phyloP scores from a whole-genome alignment of 2,797 vertebrate genomes.

The Thamnophis elegans region DNA sequence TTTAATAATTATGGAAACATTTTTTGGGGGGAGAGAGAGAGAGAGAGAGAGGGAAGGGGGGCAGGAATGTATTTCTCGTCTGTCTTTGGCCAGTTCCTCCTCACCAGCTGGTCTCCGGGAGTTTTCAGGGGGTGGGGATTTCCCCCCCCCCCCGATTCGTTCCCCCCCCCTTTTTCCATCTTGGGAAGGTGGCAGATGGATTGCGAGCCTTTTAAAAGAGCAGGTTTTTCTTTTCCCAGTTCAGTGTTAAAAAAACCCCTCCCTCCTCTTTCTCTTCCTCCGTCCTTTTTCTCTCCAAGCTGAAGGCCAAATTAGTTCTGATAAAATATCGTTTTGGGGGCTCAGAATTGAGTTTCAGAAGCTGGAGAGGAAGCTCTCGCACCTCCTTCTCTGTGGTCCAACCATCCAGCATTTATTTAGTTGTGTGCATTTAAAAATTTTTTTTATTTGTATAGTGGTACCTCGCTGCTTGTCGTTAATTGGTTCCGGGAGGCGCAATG shows the following conservation, averaged over 20 bases:
- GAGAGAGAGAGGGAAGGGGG: neutral
- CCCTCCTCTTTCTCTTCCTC: neutral
- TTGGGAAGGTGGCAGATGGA: constrained; percentile 87
- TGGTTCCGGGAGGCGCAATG: neutral
- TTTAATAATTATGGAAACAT: constrained; percentile 38
- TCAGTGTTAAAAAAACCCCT: neutral
- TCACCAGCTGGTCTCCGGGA: constrained; percentile 90
- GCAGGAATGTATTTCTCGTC: constrained; percentile 73
- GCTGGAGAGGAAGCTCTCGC: neutral
- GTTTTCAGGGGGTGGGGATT: constrained; percentile 58
- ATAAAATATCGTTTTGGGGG: too few species aligned
- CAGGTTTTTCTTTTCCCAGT: constrained; percentile 8
- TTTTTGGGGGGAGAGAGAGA: neutral
- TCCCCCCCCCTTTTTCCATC: constrained; percentile 27
- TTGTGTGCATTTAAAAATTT: too few species aligned
- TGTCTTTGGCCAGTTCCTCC: constrained; percentile 72
- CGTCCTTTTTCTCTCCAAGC: neutral
- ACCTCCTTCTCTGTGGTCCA: neutral
- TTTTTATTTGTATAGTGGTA: neutral
- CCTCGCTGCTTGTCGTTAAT: neutral
- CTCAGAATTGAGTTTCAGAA: neutral
- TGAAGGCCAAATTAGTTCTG: neutral
- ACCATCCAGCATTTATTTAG: neutral
- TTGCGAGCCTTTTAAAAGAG: constrained; percentile 71
- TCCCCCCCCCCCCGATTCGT: neutral